Percentiles rank a stretch among this genome's conserved stretches.
These are phyloP conservation scores for Triplophysa rosa DNA, from an alignment of 2,113 vertebrate genomes.

Conservation along the genomic window DNA sequence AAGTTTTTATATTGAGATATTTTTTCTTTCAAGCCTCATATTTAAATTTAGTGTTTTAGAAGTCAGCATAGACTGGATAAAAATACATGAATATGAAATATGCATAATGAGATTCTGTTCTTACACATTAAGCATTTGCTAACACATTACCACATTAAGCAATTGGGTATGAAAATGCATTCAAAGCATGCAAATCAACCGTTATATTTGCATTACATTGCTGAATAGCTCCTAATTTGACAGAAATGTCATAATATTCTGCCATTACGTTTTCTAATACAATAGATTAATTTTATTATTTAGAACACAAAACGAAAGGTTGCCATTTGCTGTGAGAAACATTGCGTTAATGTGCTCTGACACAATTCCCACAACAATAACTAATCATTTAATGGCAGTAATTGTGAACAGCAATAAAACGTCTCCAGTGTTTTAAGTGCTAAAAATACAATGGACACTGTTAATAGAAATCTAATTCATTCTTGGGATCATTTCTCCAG, in stretches of 20 bases:
- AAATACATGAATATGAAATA: neutral
- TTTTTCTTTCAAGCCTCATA: neutral
- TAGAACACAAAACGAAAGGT: neutral
- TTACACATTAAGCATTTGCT: neutral
- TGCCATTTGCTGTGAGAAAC: constrained; percentile 2
- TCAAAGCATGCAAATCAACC: neutral
- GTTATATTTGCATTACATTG: neutral
- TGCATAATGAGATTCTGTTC: neutral
- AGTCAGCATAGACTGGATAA: neutral
- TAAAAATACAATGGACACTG: neutral
- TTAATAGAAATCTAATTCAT: constrained; percentile 8
- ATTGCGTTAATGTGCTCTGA: neutral
- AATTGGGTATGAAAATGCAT: neutral
- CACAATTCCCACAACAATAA: constrained; percentile 6
- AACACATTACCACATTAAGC: neutral
- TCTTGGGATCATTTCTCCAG: constrained; percentile 18
- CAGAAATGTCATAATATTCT: constrained; percentile 3
- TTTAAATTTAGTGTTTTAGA: neutral
- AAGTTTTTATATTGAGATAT: too few species aligned
- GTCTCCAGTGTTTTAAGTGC: neutral
- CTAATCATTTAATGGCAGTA: constrained; percentile 12
- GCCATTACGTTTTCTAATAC: neutral
- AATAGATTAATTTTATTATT: constrained; percentile 4
- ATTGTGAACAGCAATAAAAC: constrained; percentile 8
- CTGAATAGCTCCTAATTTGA: constrained; percentile 5